A percentile compares a stretch with the other conserved stretches of the same genome.
These are phyloP conservation scores for Sebastes jordani DNA, from an alignment of 2,797 vertebrate species.

Conservation along the genomic window DNA sequence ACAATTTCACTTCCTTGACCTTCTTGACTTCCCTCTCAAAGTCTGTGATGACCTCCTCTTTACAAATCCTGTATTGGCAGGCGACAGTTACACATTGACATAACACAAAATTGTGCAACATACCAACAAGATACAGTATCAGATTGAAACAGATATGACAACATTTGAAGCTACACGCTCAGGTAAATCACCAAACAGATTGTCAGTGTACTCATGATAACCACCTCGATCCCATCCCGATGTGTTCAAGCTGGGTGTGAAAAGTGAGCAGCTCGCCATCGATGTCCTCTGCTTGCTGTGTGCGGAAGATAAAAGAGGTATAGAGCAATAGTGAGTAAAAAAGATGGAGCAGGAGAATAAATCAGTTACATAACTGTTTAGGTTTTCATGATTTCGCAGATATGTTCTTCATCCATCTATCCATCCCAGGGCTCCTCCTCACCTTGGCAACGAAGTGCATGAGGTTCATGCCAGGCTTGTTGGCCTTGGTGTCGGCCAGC, in stretches of 20 bases:
- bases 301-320: neutral
- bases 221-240: slow-evolving; percentile 78
- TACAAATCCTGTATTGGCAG: slow-evolving; percentile 74
- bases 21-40: slow-evolving; percentile 77
- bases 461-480: slow-evolving; percentile 88
- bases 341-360: neutral
- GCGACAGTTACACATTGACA: neutral
- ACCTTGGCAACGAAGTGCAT: slow-evolving; percentile 90
- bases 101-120: neutral
- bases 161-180: neutral
- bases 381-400: neutral
- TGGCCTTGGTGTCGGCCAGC: slow-evolving; percentile 88
- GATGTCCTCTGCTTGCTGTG: slow-evolving; percentile 82
- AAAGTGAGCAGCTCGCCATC: slow-evolving; percentile 77
- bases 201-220: neutral
- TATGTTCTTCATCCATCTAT: neutral
- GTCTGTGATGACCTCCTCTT: slow-evolving; percentile 81
- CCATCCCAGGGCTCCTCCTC: slow-evolving; percentile 29
- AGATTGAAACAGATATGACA: neutral
- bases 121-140: neutral
- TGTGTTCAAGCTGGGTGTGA: slow-evolving; percentile 75
- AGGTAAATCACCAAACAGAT: neutral
- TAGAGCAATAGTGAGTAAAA: neutral
- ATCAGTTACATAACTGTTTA: neutral
- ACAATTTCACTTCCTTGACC: slow-evolving; percentile 72